phyloP scores from a whole-genome alignment of 2,888 invertebrate species.

The Rhopalosiphum nymphaeae region DNA sequence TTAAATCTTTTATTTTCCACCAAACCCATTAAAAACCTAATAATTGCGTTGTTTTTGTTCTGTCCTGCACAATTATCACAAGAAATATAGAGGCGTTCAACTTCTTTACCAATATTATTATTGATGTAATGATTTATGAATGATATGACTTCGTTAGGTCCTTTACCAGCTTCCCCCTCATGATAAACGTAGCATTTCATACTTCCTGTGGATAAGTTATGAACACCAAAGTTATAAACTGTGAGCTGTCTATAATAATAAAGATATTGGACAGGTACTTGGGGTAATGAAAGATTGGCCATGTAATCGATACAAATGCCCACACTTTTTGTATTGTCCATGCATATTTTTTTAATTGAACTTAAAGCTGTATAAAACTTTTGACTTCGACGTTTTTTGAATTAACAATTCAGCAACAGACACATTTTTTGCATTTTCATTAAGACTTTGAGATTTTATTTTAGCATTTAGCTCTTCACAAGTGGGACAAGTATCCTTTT shows the following conservation, averaged over 20 bases:
- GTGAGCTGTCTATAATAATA: conserved; percentile 67
- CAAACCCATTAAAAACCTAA: conserved; percentile 65
- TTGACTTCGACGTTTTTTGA: conserved; percentile 66
- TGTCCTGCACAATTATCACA: conserved; percentile 68
- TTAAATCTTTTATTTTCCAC: conserved; percentile 66
- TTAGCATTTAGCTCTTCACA: conserved; percentile 67
- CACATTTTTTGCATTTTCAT: conserved; percentile 28
- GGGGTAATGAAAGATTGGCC: conserved; percentile 68
- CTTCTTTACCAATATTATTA: conserved; percentile 57
- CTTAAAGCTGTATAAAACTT: conserved; percentile 38
- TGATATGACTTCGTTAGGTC: conserved; percentile 66
- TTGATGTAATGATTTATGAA: conserved; percentile 61
- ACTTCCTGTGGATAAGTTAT: conserved; percentile 67
- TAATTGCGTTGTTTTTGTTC: conserved; percentile 67
- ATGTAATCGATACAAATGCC: conserved; percentile 68
- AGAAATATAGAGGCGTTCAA: conserved; percentile 67
- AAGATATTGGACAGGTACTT: conserved; percentile 68
- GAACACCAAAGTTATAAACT: conserved; percentile 66
- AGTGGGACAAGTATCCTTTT: conserved; percentile 67
- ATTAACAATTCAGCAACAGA: conserved; percentile 67
- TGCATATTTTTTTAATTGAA: conserved; percentile 64
- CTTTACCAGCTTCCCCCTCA: conserved; percentile 67
- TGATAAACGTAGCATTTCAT: conserved; percentile 67
- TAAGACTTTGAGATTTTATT: conserved; percentile 64
- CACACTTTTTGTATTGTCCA: conserved; percentile 38